These are phyloP conservation scores for Pardosa pseudoannulata DNA, from an alignment of 2,888 invertebrate genomes.

Conservation along the genomic window DNA sequence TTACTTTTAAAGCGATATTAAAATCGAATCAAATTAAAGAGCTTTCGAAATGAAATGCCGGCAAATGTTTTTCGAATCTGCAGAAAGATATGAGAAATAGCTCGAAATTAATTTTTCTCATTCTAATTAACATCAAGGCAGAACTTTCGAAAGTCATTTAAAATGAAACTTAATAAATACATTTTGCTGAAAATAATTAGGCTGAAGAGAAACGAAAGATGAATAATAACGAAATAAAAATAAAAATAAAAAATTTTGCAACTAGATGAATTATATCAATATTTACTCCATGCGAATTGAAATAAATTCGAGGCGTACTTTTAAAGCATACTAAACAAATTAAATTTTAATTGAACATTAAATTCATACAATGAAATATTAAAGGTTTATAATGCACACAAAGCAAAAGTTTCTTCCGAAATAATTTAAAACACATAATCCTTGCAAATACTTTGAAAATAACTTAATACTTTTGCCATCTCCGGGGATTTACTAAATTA, in stretches of 20 bases:
- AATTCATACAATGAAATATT: not conserved
- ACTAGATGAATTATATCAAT: slow-evolving; percentile 3
- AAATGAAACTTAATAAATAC: slow-evolving; percentile 6
- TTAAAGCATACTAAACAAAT: slow-evolving; percentile 1
- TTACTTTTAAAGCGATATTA: not conserved
- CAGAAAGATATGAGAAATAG: not conserved
- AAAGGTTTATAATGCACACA: not conserved
- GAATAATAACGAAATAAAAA: too few species aligned
- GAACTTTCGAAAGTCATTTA: slow-evolving; percentile 7
- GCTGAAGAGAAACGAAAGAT: not conserved
- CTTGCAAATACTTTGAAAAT: not conserved
- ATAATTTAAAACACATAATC: not conserved
- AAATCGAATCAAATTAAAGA: slow-evolving; percentile 19
- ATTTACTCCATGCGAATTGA: not conserved
- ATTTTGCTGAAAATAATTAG: not conserved
- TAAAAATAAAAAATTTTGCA: not conserved
- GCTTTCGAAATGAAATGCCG: not conserved
- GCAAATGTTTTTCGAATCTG: not conserved
- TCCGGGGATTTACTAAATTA: not conserved
- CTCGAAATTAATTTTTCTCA: slow-evolving; percentile 17
- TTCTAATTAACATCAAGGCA: slow-evolving; percentile 10
- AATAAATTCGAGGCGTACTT: not conserved
- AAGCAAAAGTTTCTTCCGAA: not conserved
- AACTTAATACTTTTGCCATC: not conserved
- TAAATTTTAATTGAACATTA: not conserved